phyloP scores from a whole-genome alignment of 2,113 vertebrate species.

The Pomatorhinus ruficollis region DNA sequence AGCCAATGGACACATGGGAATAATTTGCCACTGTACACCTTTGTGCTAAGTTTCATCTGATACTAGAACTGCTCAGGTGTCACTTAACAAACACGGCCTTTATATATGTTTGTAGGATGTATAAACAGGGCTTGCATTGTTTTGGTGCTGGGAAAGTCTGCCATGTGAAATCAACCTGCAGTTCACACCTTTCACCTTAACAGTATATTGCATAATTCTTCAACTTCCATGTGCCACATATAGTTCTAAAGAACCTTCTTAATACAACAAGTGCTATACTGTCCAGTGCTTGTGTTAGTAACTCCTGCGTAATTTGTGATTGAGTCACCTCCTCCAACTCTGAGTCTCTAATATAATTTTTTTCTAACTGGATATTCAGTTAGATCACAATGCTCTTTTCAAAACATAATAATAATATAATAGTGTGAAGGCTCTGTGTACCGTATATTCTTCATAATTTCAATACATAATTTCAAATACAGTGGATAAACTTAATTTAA shows the following conservation, averaged over 20 bases:
- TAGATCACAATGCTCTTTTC: neutral
- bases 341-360: neutral
- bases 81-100: neutral
- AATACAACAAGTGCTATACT: neutral
- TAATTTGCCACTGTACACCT: neutral
- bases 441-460: neutral
- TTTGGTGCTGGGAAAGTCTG: neutral
- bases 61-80: neutral
- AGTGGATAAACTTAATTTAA: neutral
- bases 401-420: neutral
- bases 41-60: neutral
- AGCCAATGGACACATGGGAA: neutral
- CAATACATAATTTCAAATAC: neutral
- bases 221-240: neutral
- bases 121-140: constrained; percentile 30
- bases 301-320: neutral
- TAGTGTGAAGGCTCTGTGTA: neutral
- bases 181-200: neutral
- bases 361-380: neutral
- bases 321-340: neutral
- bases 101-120: neutral
- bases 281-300: neutral
- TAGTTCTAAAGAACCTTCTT: neutral
- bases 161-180: neutral
- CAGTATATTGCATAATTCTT: neutral